Evolutionary conservation across 2,113 vertebrate genomes (phyloP), one percentile per base, ranked within the genome.

Genomic region (Helogale parvula): DNA sequence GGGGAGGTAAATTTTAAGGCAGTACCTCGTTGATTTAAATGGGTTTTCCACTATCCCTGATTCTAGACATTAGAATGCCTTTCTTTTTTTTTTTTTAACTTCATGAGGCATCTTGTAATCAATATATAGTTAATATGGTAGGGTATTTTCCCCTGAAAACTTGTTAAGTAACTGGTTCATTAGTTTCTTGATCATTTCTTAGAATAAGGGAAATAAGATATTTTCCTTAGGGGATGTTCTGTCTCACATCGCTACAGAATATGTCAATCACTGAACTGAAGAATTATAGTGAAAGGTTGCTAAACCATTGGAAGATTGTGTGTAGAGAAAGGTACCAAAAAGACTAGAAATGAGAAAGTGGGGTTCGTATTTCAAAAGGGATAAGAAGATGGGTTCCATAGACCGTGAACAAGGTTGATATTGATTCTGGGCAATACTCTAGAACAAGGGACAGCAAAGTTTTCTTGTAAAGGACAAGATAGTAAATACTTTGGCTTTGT

Each of bases 1-100:
- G 41, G 5, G 12, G 19, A 35, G 19, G 8, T 57, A 14, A 57
- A 35, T 16, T 45, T 91, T 93, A 76, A 91, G n/a, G 41, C 35
- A 93, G 3, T 19, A n/a, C 13, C 10, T 66, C 13, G 16, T 19
- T 95, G n/a, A 80, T 88, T 96, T 94, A 80, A 94, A 65, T 90
- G 50, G 14, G 7, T 76, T 60, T 29, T 81, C n/a, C 27, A 9
- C 0, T 94, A 81, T 77, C 89, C 57, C 72, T 89, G 71, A 96
- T 52, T 90, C 35, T 93, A 65, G 66, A 52, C 29, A 85, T 80
- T 68, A 35, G 25, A 63, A 29, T 90, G 31, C 33, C 65, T 90
- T 57, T 17, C 15, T 54, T 91, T 85, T 86, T 96, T 76, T 47
- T 16, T 45, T 76, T 47, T 76, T 31, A 16, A 71, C 31, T 72